Conservation (phyloP, 2,888 invertebrate genomes). For the Eupithecia subumbrata region DNA sequence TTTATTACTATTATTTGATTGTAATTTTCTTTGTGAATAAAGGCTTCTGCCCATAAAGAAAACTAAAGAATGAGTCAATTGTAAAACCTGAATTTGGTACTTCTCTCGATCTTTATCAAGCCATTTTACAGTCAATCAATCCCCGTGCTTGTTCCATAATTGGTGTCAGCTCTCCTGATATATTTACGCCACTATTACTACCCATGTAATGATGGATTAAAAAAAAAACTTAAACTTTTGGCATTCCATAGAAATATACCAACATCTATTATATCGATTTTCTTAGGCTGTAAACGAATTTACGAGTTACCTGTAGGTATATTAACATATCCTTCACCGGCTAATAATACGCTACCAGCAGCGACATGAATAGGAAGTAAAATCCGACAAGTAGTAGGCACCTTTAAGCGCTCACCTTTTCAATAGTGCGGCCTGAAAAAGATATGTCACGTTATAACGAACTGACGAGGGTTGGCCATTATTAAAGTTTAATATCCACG, state of each 20-base stretch:
- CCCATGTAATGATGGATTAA: too few species aligned
- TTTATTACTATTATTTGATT: too few species aligned
- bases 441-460: slow-evolving; percentile 55
- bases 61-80: not conserved
- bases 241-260: not conserved
- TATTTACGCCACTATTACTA: too few species aligned
- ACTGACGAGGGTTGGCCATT: slow-evolving; percentile 69
- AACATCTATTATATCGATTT: too few species aligned
- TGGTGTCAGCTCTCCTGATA: too few species aligned
- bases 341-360: slow-evolving; percentile 33
- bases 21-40: too few species aligned
- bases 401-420: slow-evolving; percentile 44
- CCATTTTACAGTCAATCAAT: not conserved
- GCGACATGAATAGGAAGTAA: slow-evolving; percentile 43
- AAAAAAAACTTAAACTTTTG: not conserved
- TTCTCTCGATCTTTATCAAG: not conserved
- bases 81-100: not conserved
- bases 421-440: slow-evolving; percentile 52
- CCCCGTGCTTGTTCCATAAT: too few species aligned
- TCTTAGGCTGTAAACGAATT: not conserved
- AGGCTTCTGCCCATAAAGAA: too few species aligned
- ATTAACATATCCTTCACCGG: slow-evolving; percentile 36
- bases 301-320: slow-evolving; percentile 5
- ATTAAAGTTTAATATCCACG: slow-evolving; percentile 62
- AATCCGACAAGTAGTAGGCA: slow-evolving; percentile 41